Conservation (phyloP, 2,888 invertebrate genomes). For the Chrysolina oricalcia region DNA sequence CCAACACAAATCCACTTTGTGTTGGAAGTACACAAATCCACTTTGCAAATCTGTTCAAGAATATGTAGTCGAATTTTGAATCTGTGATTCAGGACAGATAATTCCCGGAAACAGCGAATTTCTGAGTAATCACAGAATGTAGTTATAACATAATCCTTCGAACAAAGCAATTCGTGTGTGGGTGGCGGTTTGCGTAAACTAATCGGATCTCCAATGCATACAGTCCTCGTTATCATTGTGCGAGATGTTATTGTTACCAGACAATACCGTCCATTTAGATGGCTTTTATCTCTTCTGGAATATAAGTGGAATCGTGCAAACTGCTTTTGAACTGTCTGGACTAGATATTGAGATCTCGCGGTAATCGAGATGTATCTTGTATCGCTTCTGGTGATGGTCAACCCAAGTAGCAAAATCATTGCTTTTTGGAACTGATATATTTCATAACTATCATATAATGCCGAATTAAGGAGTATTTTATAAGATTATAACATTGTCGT, state of each 20-base stretch:
- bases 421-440: too few species aligned
- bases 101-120: conserved; percentile 51
- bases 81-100: conserved; percentile 49
- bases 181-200: conserved; percentile 58
- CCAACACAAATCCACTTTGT: too few species aligned
- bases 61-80: conserved; percentile 29
- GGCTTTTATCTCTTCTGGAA: conserved; percentile 46
- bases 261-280: conserved; percentile 56
- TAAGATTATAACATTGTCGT: too few species aligned
- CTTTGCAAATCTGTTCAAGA: background rate
- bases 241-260: conserved; percentile 57
- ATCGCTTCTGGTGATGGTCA: background rate
- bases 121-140: conserved; percentile 52
- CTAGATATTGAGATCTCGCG: conserved; percentile 40
- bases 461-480: too few species aligned
- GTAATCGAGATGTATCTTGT: background rate
- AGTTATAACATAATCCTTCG: conserved; percentile 59
- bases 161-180: conserved; percentile 55
- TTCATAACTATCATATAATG: too few species aligned
- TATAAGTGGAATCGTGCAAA: conserved; percentile 43
- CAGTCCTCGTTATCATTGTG: conserved; percentile 57
- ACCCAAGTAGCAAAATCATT: too few species aligned
- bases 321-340: conserved; percentile 26
- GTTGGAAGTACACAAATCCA: too few species aligned
- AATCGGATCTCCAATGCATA: conserved; percentile 59